Base-by-base conservation (phyloP, 2,888 invertebrate species). In the Leistus spinibarbis region DNA sequence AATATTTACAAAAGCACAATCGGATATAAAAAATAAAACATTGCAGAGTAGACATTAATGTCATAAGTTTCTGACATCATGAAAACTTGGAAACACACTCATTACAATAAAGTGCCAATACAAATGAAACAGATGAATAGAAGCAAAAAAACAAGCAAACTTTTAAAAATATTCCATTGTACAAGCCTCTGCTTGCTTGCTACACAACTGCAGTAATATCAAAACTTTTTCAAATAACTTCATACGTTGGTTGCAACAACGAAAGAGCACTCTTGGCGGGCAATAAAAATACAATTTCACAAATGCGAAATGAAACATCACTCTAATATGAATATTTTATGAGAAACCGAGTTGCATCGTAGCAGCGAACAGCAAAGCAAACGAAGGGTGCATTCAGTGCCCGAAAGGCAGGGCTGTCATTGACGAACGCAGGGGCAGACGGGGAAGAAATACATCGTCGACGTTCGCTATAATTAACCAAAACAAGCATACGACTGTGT, bases 271-370 rank as follows among this genome's bases (percentile, higher is more conserved):
- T 62, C 20, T 54, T 53, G 63, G 57, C 19, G 20, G 60, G 40
- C 63, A 71, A 71, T 71, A 71, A 71, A 71, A 71, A 22, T 63
- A 64, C 71, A 71, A 71, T 71, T 63, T 71, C 64, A 53, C 64
- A 53, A 64, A 71, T 71, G 56, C 71, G 62, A 24, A 62, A 40
- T 69, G 63, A 23, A 54, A 56, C 69, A 71, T 63, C 71, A 23
- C 71, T 20, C 23, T 64, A 64, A 54, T 71, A 71, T 71, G 71
- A 71, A 71, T 71, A 71, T 71, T 64, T 64, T 64, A 64, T 60
- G 54, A 7, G 23, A 24, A 60, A 24, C 7, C 3, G 69, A 53
- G 60, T 69, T 24, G 17, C 60, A 60, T 22, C 60, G 56, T 54
- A 60, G 19, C 56, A 60, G 20, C 60, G 19, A 19, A 19, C 20